Conservation (phyloP, 2,797 vertebrate species). For the Syngnathus rostellatus region DNA sequence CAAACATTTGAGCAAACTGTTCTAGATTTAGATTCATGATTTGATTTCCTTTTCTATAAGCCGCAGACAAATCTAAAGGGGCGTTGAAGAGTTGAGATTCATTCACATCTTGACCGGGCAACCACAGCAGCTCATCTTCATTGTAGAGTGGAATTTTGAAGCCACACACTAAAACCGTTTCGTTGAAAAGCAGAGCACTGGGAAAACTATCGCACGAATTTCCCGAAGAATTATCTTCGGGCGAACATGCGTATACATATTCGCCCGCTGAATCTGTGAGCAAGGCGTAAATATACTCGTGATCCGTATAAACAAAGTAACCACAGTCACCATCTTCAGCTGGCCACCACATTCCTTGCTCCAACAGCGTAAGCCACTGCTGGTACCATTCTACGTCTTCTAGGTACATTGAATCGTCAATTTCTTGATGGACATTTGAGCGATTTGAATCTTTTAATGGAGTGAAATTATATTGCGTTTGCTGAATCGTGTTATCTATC, state of each 20-base stretch:
- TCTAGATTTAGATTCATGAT: slow-evolving; percentile 86
- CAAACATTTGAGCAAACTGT: slow-evolving; percentile 83
- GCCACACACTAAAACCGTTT: slow-evolving; percentile 78
- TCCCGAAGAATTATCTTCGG: slow-evolving; percentile 70
- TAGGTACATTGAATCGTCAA: slow-evolving; percentile 68
- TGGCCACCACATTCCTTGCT: slow-evolving; percentile 92
- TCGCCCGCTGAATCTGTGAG: slow-evolving; percentile 87
- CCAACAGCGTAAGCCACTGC: slow-evolving; percentile 84
- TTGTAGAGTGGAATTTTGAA: slow-evolving; percentile 86
- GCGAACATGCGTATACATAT: slow-evolving; percentile 83
- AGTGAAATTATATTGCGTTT: slow-evolving; percentile 43
- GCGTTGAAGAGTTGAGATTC: slow-evolving; percentile 71
- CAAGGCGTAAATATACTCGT: slow-evolving; percentile 86
- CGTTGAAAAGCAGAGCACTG: slow-evolving; percentile 70
- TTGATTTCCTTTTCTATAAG: slow-evolving; percentile 79
- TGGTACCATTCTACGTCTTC: slow-evolving; percentile 81
- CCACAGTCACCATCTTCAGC: slow-evolving; percentile 89
- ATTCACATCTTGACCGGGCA: slow-evolving; percentile 71
- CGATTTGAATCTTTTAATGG: slow-evolving; percentile 66
- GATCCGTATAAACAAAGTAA: slow-evolving; percentile 91
- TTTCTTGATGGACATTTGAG: slow-evolving; percentile 59
- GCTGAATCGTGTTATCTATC: slow-evolving; percentile 58
- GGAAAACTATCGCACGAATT: slow-evolving; percentile 61
- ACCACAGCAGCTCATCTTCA: slow-evolving; percentile 83
- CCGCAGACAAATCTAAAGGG: slow-evolving; percentile 86